Percentiles rank a stretch among this genome's conserved stretches.
Conservation (phyloP, 2,888 invertebrate genomes). For the Drosophila picticornis region DNA sequence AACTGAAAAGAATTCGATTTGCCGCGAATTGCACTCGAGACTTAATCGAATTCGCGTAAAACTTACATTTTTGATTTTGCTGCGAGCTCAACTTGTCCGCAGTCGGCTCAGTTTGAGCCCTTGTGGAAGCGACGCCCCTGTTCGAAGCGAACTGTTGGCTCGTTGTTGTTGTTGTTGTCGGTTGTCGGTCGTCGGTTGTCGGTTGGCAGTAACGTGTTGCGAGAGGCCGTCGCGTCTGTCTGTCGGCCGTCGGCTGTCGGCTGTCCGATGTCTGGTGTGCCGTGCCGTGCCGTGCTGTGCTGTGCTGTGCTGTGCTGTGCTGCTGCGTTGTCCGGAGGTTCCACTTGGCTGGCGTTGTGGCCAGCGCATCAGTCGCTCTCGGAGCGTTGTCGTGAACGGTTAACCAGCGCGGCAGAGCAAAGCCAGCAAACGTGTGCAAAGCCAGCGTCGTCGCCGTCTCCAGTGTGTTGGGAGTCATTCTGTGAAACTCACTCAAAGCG, state of each 20-base stretch:
- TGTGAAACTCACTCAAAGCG: slow-evolving; percentile 24
- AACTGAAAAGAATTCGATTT: neutral
- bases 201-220: slow-evolving; percentile 54
- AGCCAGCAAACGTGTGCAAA: slow-evolving; percentile 53
- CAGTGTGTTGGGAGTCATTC: slow-evolving; percentile 42
- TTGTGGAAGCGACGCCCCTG: slow-evolving; percentile 31
- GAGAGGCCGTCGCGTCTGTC: slow-evolving; percentile 22
- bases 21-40: neutral
- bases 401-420: slow-evolving; percentile 52
- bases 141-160: slow-evolving; percentile 22
- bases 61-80: neutral
- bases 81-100: neutral
- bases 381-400: slow-evolving; percentile 84
- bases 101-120: neutral
- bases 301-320: slow-evolving; percentile 29
- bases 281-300: slow-evolving; percentile 32
- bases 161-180: slow-evolving; percentile 2
- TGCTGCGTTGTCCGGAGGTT: slow-evolving; percentile 33
- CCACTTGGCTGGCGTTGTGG: slow-evolving; percentile 40
- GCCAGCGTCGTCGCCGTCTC: slow-evolving; percentile 40
- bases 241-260: slow-evolving; percentile 3
- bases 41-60: neutral
- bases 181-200: too few species aligned
- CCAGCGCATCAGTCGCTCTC: slow-evolving; percentile 82
- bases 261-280: slow-evolving; percentile 1